These are phyloP conservation scores for Coranthus polyacanthus DNA, from an alignment of 2,797 vertebrate genomes.

Conservation along the genomic window DNA sequence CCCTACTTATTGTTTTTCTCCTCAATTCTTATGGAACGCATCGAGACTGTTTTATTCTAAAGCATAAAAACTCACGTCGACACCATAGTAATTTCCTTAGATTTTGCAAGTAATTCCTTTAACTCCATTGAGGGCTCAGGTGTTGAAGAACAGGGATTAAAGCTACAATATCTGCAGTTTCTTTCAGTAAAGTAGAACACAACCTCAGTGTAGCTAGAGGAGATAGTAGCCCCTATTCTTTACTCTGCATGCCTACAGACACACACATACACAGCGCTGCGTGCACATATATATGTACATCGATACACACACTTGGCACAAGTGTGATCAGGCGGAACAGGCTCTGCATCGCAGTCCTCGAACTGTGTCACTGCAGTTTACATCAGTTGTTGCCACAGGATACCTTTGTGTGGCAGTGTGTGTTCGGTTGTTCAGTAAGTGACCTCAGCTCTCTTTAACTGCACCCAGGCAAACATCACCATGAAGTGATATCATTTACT, in stretches of 20 bases:
- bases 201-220: conserved; percentile 7
- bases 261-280: conserved; percentile 3
- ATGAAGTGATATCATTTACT: background rate
- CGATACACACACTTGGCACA: conserved; percentile 9
- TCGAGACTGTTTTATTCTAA: too few relatives aligned
- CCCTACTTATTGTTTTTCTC: background rate
- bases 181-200: conserved; percentile 29
- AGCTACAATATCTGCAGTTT: conserved; percentile 35
- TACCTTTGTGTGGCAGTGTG: conserved; percentile 20
- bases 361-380: conserved; percentile 33
- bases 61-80: background rate
- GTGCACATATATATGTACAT: conserved; percentile 2
- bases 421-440: conserved; percentile 3
- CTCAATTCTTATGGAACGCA: conserved; percentile 8
- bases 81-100: background rate
- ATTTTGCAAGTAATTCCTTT: background rate
- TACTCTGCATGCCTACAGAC: background rate
- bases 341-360: conserved; percentile 23
- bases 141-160: conserved; percentile 12
- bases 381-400: conserved; percentile 41
- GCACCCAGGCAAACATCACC: background rate
- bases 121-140: background rate
- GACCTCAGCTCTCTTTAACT: conserved; percentile 14
- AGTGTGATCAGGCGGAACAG: conserved; percentile 43
- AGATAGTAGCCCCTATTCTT: conserved; percentile 23